Percentiles rank a stretch among this genome's conserved stretches.
These are phyloP conservation scores for Andrena praecox DNA, from an alignment of 2,888 invertebrate species.

Conservation along the genomic window DNA sequence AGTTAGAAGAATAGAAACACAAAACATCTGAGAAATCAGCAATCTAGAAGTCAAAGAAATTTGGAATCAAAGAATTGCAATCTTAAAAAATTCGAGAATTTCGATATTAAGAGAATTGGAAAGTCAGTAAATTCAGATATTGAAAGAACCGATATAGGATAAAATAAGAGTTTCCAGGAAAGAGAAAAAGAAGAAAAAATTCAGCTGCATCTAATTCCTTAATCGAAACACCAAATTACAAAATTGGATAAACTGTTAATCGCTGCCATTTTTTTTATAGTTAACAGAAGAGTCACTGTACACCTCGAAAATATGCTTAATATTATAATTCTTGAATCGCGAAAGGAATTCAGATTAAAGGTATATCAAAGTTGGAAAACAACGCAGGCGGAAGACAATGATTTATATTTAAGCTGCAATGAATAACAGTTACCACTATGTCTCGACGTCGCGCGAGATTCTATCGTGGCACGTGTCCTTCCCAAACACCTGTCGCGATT, in stretches of 20 bases:
- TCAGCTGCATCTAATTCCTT: not conserved
- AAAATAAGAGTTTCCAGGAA: not conserved
- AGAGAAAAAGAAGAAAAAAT: too few species aligned
- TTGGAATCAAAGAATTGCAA: not conserved
- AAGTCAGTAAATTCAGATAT: not conserved
- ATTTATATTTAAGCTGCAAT: constrained; percentile 4
- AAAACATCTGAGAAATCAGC: too few species aligned
- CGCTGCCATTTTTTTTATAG: not conserved
- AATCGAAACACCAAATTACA: not conserved
- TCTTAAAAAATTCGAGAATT: not conserved
- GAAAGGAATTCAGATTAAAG: not conserved
- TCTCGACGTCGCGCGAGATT: not conserved
- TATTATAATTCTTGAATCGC: not conserved
- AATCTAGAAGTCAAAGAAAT: not conserved
- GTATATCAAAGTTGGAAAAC: not conserved
- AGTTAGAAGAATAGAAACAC: too few species aligned
- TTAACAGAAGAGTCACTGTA: not conserved
- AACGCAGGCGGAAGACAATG: not conserved
- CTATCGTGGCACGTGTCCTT: constrained; percentile 2
- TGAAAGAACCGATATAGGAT: not conserved
- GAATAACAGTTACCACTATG: not conserved
- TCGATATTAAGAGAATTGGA: too few species aligned
- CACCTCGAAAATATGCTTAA: not conserved
- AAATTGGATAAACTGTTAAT: not conserved
- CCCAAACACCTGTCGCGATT: constrained; percentile 8